Conservation (phyloP, 2,113 vertebrate genomes). For the Peromyscus leucopus region DNA sequence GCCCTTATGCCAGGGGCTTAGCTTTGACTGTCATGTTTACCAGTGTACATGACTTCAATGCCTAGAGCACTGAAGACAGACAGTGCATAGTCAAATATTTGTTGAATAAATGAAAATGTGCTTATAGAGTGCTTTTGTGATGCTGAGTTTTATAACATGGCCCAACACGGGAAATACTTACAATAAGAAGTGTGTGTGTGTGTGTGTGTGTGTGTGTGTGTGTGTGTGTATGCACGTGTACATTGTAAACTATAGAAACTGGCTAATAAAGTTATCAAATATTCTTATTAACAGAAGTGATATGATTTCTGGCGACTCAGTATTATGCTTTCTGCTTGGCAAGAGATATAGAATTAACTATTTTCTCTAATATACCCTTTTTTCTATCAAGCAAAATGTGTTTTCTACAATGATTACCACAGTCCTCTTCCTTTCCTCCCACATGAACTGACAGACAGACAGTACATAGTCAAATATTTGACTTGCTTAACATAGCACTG, state of each 20-base stretch:
- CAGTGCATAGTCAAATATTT: not conserved
- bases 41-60: not conserved
- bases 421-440: accelerated
- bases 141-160: not conserved
- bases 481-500: not conserved
- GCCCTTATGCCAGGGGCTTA: not conserved
- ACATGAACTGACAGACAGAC: no score
- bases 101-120: constrained; percentile 8
- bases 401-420: not conserved
- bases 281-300: not conserved
- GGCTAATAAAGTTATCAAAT: not conserved
- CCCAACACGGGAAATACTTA: not conserved
- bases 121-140: constrained; percentile 3
- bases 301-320: not conserved
- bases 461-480: not conserved
- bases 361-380: not conserved
- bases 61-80: not conserved
- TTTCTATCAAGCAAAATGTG: not conserved
- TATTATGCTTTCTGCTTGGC: not conserved
- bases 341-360: not conserved
- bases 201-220: not conserved
- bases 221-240: not conserved
- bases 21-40: not conserved
- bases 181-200: not conserved
- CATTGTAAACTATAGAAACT: not conserved